Percentiles rank a stretch among this genome's conserved stretches.
These are phyloP conservation scores for Cariama cristata DNA, from an alignment of 2,113 vertebrate species.

Conservation along the genomic window DNA sequence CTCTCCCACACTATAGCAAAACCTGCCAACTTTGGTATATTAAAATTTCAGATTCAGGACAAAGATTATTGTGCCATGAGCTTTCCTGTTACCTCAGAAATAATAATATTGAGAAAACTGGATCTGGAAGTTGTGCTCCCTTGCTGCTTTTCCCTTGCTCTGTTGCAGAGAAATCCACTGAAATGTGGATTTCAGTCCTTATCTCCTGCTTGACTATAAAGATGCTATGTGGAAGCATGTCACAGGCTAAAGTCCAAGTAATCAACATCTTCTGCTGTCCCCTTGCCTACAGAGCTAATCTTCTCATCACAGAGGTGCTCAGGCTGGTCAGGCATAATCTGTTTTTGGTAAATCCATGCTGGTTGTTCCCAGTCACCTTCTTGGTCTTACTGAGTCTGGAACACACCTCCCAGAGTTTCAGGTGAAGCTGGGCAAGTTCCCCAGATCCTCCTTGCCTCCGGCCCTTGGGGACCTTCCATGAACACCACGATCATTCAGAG, in stretches of 20 bases:
- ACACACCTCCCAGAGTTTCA: neutral
- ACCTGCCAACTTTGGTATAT: neutral
- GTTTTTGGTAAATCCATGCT: neutral
- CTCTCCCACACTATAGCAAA: neutral
- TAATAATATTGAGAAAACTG: neutral
- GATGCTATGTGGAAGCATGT: neutral
- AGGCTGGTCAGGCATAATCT: neutral
- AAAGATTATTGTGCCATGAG: neutral
- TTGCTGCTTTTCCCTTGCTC: neutral
- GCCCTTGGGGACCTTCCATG: neutral
- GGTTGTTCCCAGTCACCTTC: neutral
- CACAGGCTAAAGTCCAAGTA: neutral
- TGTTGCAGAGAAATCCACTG: neutral
- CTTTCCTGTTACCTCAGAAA: neutral
- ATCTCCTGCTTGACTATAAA: neutral
- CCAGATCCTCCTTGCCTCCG: neutral
- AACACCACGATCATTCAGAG: fast-evolving
- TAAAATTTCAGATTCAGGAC: neutral
- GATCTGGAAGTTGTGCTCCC: neutral
- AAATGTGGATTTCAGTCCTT: neutral
- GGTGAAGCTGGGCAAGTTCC: neutral
- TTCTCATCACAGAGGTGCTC: neutral
- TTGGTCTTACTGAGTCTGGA: neutral
- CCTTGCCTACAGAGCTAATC: neutral
- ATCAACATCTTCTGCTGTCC: neutral